Evolutionary conservation across 37 sponge, comb jelly and placozoan genomes (phyloP).

Genomic region (Petrosia ficiformis): DNA sequence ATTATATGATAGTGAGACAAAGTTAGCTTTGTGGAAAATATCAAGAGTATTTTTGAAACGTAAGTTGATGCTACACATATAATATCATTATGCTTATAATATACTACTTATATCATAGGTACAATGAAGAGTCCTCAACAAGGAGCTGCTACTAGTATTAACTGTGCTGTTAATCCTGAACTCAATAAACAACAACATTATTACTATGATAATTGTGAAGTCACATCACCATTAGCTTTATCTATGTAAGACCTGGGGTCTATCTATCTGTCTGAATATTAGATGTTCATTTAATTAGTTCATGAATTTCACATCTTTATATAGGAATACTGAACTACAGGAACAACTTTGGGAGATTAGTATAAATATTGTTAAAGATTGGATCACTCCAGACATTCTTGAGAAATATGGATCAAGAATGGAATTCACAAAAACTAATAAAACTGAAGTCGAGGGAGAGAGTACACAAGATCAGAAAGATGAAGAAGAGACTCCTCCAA

Average conservation of each 20-base stretch:
- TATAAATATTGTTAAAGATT: constrained; percentile 27
- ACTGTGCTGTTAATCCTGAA: constrained; percentile 72
- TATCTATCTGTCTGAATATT: too few relatives aligned
- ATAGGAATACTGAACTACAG: constrained; percentile 45
- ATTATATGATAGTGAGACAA: neutral
- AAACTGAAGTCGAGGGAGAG: neutral
- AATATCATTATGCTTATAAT: too few relatives aligned
- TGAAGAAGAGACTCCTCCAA: neutral
- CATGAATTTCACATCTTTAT: too few relatives aligned
- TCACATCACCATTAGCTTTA: neutral
- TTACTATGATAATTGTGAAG: constrained; percentile 59
- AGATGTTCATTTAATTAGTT: too few relatives aligned
- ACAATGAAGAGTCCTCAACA: constrained; percentile 17
- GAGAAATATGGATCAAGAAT: constrained; percentile 42
- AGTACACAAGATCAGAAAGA: neutral
- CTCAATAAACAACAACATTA: constrained; percentile 52
- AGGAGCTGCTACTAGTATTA: constrained; percentile 67
- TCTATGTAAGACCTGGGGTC: constrained; percentile 24
- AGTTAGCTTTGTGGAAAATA: neutral
- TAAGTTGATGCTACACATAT: too few relatives aligned
- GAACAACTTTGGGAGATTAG: constrained; percentile 60
- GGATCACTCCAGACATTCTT: constrained; percentile 45
- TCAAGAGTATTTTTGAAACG: neutral
- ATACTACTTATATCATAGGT: too few relatives aligned
- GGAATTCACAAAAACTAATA: neutral